Conservation (phyloP, 2,888 invertebrate genomes). For the Macrophya annulata region DNA sequence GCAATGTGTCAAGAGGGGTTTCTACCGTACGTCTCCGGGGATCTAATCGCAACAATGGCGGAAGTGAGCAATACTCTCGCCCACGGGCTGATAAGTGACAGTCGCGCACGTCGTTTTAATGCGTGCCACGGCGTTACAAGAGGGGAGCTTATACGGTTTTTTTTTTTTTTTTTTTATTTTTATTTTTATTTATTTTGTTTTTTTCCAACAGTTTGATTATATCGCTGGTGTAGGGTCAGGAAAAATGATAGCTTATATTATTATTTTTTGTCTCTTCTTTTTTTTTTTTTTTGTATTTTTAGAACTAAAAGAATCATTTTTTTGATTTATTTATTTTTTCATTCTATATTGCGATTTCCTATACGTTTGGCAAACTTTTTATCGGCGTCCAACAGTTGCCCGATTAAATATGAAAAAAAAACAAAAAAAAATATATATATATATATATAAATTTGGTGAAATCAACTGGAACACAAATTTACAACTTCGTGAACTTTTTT, state of each 20-base stretch:
- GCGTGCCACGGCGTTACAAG: constrained; percentile 9
- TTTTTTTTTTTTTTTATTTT: background rate
- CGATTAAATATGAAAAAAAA: background rate
- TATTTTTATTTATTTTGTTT: background rate
- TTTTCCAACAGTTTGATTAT: background rate
- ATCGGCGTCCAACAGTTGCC: background rate
- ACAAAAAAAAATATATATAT: background rate
- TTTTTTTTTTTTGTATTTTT: background rate
- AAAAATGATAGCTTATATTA: background rate
- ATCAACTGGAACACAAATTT: background rate
- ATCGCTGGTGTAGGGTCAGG: constrained; percentile 2
- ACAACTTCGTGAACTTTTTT: background rate
- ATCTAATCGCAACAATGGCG: constrained; percentile 47
- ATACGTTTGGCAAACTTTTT: background rate
- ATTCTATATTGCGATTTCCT: background rate
- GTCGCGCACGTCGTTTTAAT: constrained; percentile 27
- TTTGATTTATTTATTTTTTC: background rate
- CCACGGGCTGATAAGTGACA: constrained; percentile 38
- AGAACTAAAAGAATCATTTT: background rate
- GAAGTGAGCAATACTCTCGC: constrained; percentile 50
- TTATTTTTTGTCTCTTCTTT: background rate
- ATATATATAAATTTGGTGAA: too few relatives aligned
- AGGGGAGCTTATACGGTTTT: background rate
- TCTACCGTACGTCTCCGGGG: background rate
- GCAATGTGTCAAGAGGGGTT: constrained; percentile 9